Percentiles rank a stretch among this genome's conserved stretches.
Evolutionary conservation across 2,888 invertebrate species (phyloP).

Genomic region (Pelosia muscerda): DNA sequence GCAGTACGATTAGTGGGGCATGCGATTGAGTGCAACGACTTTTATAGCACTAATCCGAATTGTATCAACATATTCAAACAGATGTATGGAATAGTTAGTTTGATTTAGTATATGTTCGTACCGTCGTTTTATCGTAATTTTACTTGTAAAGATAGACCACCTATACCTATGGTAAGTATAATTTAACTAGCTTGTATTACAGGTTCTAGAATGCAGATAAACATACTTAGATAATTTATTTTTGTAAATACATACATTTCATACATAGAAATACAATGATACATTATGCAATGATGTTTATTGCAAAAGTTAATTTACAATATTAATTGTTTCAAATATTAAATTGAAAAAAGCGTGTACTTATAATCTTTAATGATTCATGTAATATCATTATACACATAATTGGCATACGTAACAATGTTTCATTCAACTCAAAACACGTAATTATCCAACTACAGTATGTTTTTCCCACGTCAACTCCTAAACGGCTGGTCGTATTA

Average conservation of each 20-base stretch:
- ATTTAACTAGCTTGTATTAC: no score
- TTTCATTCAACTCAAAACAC: neutral
- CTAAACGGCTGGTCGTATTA: constrained; percentile 16
- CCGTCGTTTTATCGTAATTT: no score
- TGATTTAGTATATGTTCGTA: no score
- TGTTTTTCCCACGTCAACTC: constrained; percentile 39
- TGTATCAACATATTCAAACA: neutral
- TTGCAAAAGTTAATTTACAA: neutral
- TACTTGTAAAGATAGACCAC: no score
- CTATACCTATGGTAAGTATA: no score
- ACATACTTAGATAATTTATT: no score
- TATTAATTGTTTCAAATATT: neutral
- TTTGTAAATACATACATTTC: no score
- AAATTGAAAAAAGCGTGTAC: neutral
- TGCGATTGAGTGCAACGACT: neutral
- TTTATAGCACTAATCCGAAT: neutral
- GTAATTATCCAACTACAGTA: neutral
- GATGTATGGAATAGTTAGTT: no score
- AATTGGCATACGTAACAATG: constrained; percentile 10
- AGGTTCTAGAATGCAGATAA: no score
- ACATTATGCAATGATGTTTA: no score
- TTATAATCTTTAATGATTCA: neutral
- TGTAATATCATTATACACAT: neutral
- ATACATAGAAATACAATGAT: no score
- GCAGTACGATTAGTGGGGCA: neutral